Percentiles rank a stretch among this genome's conserved stretches.
Conservation (phyloP, 2,888 invertebrate genomes). For the Coleophora deauratella region DNA sequence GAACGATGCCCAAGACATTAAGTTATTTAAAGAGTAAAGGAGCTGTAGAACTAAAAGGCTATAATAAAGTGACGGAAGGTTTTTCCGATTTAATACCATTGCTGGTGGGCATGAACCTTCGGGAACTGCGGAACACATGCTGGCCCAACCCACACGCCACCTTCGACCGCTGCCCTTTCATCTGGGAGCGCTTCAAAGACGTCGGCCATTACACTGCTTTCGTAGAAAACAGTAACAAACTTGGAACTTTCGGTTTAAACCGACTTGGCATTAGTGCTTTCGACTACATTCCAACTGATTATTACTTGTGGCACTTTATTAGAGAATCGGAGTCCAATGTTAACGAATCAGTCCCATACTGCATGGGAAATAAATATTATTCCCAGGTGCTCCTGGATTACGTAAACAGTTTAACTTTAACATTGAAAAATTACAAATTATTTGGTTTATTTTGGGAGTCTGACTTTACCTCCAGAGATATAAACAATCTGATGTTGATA, state of each 20-base stretch:
- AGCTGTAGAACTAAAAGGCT: constrained; percentile 85
- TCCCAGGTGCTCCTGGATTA: constrained; percentile 81
- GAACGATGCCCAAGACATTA: constrained; percentile 84
- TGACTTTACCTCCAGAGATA: constrained; percentile 82
- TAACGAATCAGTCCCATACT: constrained; percentile 72
- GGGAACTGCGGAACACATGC: constrained; percentile 75
- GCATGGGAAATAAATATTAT: constrained; percentile 77
- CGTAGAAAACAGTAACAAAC: constrained; percentile 81
- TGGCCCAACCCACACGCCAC: constrained; percentile 61
- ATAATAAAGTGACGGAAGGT: constrained; percentile 88
- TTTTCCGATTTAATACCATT: constrained; percentile 88
- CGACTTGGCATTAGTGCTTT: constrained; percentile 64
- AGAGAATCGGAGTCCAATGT: constrained; percentile 67
- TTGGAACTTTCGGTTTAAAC: constrained; percentile 17
- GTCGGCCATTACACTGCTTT: constrained; percentile 82
- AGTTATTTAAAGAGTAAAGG: constrained; percentile 68
- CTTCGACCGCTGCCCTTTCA: constrained; percentile 83
- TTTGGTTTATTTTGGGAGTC: constrained; percentile 88
- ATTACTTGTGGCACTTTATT: constrained; percentile 82
- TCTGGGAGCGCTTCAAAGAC: constrained; percentile 85
- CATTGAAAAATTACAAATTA: constrained; percentile 70
- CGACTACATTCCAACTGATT: constrained; percentile 82
- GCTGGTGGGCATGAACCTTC: constrained; percentile 77
- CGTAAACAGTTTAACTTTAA: constrained; percentile 72
- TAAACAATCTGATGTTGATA: constrained; percentile 81